Percentiles rank a stretch among this genome's conserved stretches.
Conservation (phyloP, 2,113 vertebrate genomes). For the Glaucomys volans region DNA sequence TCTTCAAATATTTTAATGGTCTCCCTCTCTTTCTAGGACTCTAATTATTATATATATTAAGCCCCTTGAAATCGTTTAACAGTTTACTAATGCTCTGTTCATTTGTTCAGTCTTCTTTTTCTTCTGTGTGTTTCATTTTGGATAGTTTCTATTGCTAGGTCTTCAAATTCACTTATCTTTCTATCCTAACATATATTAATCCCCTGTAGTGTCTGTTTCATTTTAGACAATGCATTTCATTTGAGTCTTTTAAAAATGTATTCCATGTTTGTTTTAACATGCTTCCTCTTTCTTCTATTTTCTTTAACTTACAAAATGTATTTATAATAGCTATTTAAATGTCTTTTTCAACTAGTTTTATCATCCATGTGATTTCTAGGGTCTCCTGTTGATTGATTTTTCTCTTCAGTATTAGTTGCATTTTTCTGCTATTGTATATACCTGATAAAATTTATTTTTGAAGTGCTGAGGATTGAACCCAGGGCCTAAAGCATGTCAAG, state of each 20-base stretch:
- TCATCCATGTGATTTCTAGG: too few relatives aligned
- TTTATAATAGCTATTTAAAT: too few relatives aligned
- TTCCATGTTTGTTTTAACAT: slow-evolving; percentile 37
- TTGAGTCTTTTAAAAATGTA: background rate
- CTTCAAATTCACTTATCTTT: slow-evolving; percentile 24
- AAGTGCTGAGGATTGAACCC: too few relatives aligned
- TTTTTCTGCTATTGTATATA: too few relatives aligned
- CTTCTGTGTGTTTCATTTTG: background rate
- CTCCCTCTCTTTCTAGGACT: background rate
- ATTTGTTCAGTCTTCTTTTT: background rate
- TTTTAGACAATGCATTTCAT: slow-evolving; percentile 25
- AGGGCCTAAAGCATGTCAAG: too few relatives aligned
- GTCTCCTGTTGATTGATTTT: too few relatives aligned
- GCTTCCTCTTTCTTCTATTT: background rate
- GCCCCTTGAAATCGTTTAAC: background rate
- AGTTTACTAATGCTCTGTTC: slow-evolving; percentile 34
- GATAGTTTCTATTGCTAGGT: slow-evolving; percentile 13
- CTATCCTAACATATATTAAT: background rate
- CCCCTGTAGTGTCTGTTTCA: background rate
- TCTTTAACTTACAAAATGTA: background rate
- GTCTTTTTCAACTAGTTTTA: too few relatives aligned
- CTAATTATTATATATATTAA: background rate
- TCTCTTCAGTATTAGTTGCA: too few relatives aligned
- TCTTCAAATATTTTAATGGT: slow-evolving; percentile 42
- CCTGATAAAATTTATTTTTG: too few relatives aligned